These are phyloP conservation scores for Argyresthia goedartella DNA, from an alignment of 2,888 invertebrate species.

Conservation along the genomic window DNA sequence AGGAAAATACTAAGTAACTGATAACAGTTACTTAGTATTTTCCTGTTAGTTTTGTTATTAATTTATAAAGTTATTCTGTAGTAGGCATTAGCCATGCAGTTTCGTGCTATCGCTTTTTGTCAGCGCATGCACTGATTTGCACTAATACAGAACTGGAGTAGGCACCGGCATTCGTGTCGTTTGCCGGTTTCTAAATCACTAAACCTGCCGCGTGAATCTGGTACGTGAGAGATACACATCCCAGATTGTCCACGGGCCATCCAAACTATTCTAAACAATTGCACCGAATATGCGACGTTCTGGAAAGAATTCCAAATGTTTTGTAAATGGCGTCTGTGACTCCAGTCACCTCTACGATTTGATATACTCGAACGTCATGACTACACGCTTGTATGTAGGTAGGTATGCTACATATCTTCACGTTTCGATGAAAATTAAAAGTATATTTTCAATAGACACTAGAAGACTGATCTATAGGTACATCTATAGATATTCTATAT, in stretches of 20 bases:
- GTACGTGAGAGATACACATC: constrained; percentile 22
- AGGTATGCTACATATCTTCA: too few species aligned
- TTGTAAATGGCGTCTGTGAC: neutral
- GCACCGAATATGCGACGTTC: neutral
- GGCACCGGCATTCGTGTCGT: constrained; percentile 31
- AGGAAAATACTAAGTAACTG: too few species aligned
- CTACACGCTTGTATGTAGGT: too few species aligned
- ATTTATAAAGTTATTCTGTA: too few species aligned
- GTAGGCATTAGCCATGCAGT: constrained; percentile 32
- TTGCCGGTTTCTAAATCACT: constrained; percentile 46
- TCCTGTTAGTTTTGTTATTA: too few species aligned
- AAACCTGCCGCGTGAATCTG: constrained; percentile 19
- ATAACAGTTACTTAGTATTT: too few species aligned
- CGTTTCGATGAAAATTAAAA: too few species aligned
- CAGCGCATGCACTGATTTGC: constrained; percentile 20
- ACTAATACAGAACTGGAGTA: constrained; percentile 20
- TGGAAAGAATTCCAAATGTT: neutral
- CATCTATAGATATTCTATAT: too few species aligned
- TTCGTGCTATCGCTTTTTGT: constrained; percentile 28
- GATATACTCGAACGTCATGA: too few species aligned
- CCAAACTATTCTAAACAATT: neutral
- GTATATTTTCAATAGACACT: too few species aligned
- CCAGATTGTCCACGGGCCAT: neutral
- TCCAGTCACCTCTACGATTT: neutral
- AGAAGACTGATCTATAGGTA: too few species aligned